Conservation (phyloP, 2,797 vertebrate species). For the Carapus acus region DNA sequence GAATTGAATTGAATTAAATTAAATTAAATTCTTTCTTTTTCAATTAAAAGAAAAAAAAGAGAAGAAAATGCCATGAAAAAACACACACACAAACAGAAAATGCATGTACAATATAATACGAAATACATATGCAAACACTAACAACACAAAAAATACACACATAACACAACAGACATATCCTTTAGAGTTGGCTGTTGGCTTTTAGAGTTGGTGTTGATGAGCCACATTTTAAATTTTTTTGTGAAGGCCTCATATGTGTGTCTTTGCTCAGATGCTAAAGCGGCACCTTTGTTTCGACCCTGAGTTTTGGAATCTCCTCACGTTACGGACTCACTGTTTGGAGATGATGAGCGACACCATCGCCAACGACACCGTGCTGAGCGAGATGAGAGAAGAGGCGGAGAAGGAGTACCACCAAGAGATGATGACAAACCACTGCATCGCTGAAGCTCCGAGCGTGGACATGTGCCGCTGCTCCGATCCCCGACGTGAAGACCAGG, state of each 20-base stretch:
- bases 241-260: no score
- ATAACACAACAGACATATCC: no score
- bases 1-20: no score
- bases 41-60: no score
- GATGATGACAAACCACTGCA: conserved; percentile 45
- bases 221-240: no score
- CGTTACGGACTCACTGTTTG: conserved; percentile 89
- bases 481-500: conserved; percentile 10
- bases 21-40: no score
- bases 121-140: no score
- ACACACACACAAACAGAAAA: no score
- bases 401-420: conserved; percentile 54
- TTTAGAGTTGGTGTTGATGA: neutral
- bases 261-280: conserved; percentile 84
- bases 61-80: no score
- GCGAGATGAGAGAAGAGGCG: conserved; percentile 78
- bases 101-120: no score
- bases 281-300: conserved; percentile 93
- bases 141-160: no score
- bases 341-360: conserved; percentile 84
- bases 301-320: conserved; percentile 96
- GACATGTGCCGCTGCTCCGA: conserved; percentile 27
- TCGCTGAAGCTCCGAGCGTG: conserved; percentile 23
- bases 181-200: neutral
- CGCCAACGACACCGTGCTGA: conserved; percentile 67